Evolutionary conservation across 1,140 invertebrate genomes (phyloP).

Genomic region (Pseudomyrmex cubaensis): DNA sequence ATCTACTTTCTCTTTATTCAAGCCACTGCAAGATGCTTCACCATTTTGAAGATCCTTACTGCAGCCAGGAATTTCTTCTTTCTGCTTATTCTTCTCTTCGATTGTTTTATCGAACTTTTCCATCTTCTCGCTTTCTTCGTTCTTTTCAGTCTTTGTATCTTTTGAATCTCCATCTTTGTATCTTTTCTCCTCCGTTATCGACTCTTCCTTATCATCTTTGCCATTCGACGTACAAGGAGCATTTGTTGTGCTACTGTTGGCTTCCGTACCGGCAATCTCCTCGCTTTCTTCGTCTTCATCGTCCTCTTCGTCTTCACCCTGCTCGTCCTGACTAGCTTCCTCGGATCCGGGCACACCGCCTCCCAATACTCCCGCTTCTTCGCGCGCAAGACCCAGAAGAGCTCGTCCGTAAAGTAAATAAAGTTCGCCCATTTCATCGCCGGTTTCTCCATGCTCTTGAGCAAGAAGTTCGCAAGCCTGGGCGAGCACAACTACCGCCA

Average conservation of each 20-base stretch:
- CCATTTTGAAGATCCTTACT: conserved; percentile 54
- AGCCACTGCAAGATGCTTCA: conserved; percentile 54
- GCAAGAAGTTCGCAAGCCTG: conserved; percentile 91
- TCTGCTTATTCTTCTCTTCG: conserved; percentile 38
- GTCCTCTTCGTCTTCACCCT: conserved; percentile 86
- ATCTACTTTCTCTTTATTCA: conserved; percentile 77
- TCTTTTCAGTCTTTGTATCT: conserved; percentile 47
- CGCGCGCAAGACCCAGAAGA: conserved; percentile 91
- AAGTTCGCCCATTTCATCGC: conserved; percentile 92
- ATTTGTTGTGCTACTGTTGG: conserved; percentile 75
- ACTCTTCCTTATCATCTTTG: conserved; percentile 53
- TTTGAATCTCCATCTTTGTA: conserved; percentile 48
- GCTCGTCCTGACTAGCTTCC: conserved; percentile 85
- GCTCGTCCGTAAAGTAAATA: conserved; percentile 93
- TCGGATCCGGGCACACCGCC: conserved; percentile 88
- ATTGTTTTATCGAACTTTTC: conserved; percentile 28
- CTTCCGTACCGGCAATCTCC: conserved; percentile 77
- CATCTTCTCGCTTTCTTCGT: conserved; percentile 65
- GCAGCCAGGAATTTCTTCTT: conserved; percentile 56
- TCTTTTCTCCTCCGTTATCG: conserved; percentile 77
- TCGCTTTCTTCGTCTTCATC: conserved; percentile 77
- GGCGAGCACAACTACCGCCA: conserved; percentile 91
- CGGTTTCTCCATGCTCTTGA: conserved; percentile 90
- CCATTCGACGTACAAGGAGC: conserved; percentile 60
- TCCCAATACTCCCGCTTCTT: conserved; percentile 92